Conservation (phyloP, 1,140 invertebrate genomes). For the Heterodera schachtii region DNA sequence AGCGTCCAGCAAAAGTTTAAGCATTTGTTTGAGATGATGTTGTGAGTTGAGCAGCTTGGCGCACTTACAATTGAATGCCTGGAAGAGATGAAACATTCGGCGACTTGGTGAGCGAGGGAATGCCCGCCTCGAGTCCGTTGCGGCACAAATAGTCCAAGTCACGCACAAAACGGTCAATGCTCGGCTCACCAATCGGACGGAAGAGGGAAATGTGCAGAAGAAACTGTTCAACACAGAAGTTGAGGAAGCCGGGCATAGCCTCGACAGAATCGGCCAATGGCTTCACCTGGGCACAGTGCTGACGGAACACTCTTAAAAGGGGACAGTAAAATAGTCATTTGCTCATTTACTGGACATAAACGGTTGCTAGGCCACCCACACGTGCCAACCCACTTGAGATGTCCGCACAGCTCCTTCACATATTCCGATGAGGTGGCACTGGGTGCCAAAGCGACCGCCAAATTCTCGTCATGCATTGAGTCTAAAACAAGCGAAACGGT, state of each 20-base stretch:
- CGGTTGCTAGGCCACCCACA: too few species aligned
- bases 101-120: neutral
- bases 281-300: constrained; percentile 47
- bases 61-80: constrained; percentile 52
- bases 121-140: constrained; percentile 43
- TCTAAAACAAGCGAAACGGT: constrained; percentile 48
- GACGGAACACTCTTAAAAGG: constrained; percentile 47
- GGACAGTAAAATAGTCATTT: too few species aligned
- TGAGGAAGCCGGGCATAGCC: constrained; percentile 53
- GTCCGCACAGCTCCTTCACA: constrained; percentile 59
- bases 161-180: constrained; percentile 38
- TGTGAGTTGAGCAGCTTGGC: constrained; percentile 47
- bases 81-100: neutral
- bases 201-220: constrained; percentile 55
- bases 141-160: constrained; percentile 47
- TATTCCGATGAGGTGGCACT: constrained; percentile 46
- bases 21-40: constrained; percentile 36
- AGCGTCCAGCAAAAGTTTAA: constrained; percentile 25
- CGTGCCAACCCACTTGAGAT: constrained; percentile 41
- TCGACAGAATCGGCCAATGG: constrained; percentile 51
- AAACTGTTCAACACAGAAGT: constrained; percentile 61
- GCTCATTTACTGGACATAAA: too few species aligned
- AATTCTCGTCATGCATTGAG: constrained; percentile 57
- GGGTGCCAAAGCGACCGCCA: constrained; percentile 24
- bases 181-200: constrained; percentile 39